Evolutionary conservation across 2,113 vertebrate genomes (phyloP).

Genomic region (Pachypanchax playfairii): DNA sequence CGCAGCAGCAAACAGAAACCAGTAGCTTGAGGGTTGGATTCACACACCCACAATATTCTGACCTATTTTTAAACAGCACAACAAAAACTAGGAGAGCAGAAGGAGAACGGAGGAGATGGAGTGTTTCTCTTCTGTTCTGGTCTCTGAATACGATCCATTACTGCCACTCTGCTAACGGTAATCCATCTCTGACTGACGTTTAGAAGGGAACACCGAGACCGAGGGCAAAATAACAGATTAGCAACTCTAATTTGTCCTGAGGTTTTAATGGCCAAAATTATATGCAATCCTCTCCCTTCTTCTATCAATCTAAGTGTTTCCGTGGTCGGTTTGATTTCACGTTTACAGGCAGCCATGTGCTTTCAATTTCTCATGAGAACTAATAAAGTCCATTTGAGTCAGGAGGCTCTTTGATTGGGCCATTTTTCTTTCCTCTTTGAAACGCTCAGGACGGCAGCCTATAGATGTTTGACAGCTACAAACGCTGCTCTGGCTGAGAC

Average conservation of each 20-base stretch:
- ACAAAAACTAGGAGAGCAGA: conserved; percentile 26
- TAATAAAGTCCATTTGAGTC: conserved; percentile 73
- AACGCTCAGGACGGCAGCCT: conserved; percentile 51
- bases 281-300: conserved; percentile 56
- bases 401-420: conserved; percentile 60
- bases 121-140: conserved; percentile 7
- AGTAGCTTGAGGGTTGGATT: conserved; percentile 24
- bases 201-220: conserved; percentile 31
- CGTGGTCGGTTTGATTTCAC: conserved; percentile 67
- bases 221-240: conserved; percentile 78
- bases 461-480: conserved; percentile 74
- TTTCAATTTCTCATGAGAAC: conserved; percentile 71
- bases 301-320: conserved; percentile 68
- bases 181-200: conserved; percentile 58
- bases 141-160: conserved; percentile 24
- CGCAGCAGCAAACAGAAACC: conserved; percentile 22
- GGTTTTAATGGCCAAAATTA: conserved; percentile 76
- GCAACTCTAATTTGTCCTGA: conserved; percentile 77
- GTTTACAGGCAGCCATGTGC: conserved; percentile 70
- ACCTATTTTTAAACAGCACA: conserved; percentile 45
- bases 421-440: conserved; percentile 31
- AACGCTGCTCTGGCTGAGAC: conserved; percentile 67
- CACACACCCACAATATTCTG: conserved; percentile 24
- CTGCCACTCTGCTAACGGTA: conserved; percentile 40
- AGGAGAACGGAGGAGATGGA: conserved; percentile 13